A percentile compares a stretch with the other conserved stretches of the same genome.
phyloP scores from a whole-genome alignment of 1,140 invertebrate species.

The Drosophila equinoxialis region DNA sequence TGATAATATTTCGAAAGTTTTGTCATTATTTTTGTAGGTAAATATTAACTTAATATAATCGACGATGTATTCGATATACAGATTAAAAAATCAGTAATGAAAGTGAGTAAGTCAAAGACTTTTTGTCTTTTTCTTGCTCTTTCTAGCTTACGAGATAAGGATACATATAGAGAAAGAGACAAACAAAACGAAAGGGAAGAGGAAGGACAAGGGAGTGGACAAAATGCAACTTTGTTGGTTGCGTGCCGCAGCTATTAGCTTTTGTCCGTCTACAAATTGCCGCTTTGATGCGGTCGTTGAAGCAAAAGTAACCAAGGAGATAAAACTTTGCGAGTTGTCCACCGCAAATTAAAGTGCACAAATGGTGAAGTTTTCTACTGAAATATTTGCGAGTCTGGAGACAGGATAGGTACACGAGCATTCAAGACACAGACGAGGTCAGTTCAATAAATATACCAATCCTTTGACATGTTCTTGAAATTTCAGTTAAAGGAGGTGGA shows the following conservation, averaged over 20 bases:
- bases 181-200: not conserved
- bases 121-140: not conserved
- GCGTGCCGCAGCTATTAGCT: conserved; percentile 55
- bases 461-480: no score
- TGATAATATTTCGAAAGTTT: no score
- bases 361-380: conserved; percentile 66
- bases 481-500: no score
- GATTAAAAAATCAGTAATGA: no score
- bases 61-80: no score
- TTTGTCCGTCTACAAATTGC: conserved; percentile 64
- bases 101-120: not conserved
- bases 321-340: conserved; percentile 57
- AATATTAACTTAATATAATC: no score
- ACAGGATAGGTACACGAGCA: not conserved
- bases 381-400: conserved; percentile 53
- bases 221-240: conserved; percentile 26
- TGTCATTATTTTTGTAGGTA: no score
- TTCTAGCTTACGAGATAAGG: not conserved
- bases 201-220: not conserved
- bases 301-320: conserved; percentile 35
- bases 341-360: conserved; percentile 78
- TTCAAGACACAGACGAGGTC: not conserved
- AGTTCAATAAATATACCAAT: no score
- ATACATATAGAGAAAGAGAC: not conserved
- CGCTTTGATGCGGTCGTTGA: conserved; percentile 71